Conservation (phyloP, 2,113 vertebrate genomes). For the Danionella cerebrum region DNA sequence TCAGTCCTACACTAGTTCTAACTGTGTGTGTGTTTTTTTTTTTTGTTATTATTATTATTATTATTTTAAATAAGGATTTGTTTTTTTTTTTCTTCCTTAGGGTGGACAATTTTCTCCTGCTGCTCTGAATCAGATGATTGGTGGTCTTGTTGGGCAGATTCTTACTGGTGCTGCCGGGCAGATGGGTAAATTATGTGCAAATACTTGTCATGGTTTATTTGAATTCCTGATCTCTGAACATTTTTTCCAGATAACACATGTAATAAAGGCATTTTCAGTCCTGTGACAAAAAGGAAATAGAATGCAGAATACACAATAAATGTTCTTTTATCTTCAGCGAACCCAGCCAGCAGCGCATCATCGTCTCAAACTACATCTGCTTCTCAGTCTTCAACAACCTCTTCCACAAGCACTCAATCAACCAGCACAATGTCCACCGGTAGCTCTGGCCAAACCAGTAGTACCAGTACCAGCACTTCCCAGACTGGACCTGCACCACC, state of each 20-base stretch:
- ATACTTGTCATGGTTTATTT: neutral
- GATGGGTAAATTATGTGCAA: slow-evolving; percentile 42
- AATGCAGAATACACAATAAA: no score
- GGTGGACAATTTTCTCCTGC: slow-evolving; percentile 62
- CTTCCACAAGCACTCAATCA: slow-evolving; percentile 37
- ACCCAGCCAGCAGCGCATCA: slow-evolving; percentile 45
- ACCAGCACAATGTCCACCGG: neutral
- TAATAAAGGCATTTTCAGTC: no score
- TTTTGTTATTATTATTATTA: no score
- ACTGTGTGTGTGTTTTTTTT: neutral
- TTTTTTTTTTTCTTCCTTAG: slow-evolving; percentile 13
- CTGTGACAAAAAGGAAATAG: no score
- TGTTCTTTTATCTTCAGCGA: slow-evolving; percentile 38
- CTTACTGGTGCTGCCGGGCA: slow-evolving; percentile 60
- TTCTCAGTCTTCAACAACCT: slow-evolving; percentile 44
- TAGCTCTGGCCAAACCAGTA: neutral
- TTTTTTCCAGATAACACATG: no score
- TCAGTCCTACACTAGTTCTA: no score
- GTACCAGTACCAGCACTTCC: slow-evolving; percentile 52
- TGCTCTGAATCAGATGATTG: slow-evolving; percentile 85
- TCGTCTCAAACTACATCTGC: slow-evolving; percentile 42
- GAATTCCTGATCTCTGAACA: neutral
- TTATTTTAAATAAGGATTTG: neutral
- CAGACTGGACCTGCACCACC: slow-evolving; percentile 34
- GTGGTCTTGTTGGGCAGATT: slow-evolving; percentile 79